Conservation (phyloP, 2,888 invertebrate species). For the Eulithis prunata region DNA sequence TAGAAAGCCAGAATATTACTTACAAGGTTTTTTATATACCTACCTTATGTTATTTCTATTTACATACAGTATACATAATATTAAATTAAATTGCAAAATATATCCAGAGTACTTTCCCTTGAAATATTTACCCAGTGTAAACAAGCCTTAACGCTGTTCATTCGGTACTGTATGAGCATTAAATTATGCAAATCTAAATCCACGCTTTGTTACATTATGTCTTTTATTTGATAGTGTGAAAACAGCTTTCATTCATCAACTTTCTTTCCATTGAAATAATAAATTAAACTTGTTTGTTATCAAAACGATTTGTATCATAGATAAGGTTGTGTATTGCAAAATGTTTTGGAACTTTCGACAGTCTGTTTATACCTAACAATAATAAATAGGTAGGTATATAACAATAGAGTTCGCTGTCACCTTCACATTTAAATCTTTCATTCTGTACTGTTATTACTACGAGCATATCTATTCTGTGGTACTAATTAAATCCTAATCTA, state of each 20-base stretch:
- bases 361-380: background rate
- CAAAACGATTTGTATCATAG: slow-evolving; percentile 41
- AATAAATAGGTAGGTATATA: background rate
- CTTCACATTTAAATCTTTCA: slow-evolving; percentile 9
- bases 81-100: too few species aligned
- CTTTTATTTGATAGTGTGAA: slow-evolving; percentile 42
- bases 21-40: too few species aligned
- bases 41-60: too few species aligned
- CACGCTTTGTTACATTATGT: slow-evolving; percentile 55
- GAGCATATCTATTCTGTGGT: too few species aligned
- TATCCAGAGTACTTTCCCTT: background rate
- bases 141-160: slow-evolving; percentile 25
- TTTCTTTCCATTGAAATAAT: slow-evolving; percentile 48
- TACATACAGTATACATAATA: too few species aligned
- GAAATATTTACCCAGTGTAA: slow-evolving; percentile 12
- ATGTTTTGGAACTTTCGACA: slow-evolving; percentile 27
- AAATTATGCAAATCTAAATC: slow-evolving; percentile 61
- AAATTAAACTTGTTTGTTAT: slow-evolving; percentile 49
- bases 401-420: slow-evolving; percentile 10
- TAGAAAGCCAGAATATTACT: too few species aligned
- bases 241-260: slow-evolving; percentile 60
- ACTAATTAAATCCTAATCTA: too few species aligned
- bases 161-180: slow-evolving; percentile 35
- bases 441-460: too few species aligned
- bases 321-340: slow-evolving; percentile 33